Evolutionary conservation across 1,140 invertebrate species (phyloP), one percentile per base, ranked within the genome.

Genomic region (Latrodectus geometricus): DNA sequence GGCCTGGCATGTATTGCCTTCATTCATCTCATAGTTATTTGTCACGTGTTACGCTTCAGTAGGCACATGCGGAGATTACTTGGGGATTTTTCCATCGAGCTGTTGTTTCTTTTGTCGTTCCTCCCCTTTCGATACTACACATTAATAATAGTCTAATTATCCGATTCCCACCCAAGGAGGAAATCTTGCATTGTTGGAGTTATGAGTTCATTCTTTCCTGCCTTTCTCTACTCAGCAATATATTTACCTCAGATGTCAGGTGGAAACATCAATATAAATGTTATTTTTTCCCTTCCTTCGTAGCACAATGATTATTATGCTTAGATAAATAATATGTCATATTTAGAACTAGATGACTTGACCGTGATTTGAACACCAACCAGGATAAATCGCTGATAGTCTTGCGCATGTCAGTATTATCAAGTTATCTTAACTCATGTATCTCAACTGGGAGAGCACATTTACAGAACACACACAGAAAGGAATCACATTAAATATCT

Each of bases 111-210:
- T 61, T 76, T 35, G 21, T 8, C 70, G 52, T 50, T n/a, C 35
- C 50, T 21, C 66, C 79, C 20, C 79, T 81, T 81, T 81, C 69
- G 79, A 70, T 81, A 72, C 68, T 81, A 72, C 79, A 81, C 79
- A 81, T 81, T 81, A 81, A 81, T 81, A 81, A 81, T 81, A 50
- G 79, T 70, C 68, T 72, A 81, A 81, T 81, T 69, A 81, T 81
- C 72, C 61, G 77, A 79, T 79, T 79, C 77, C 49, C 66, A 79
- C 61, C 65, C 77, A 14, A 14, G 48, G 23, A 11, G 76, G 50
- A 35, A 35, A 35, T 69, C 79, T 56, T 50, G 48, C 79, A 81
- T 72, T 81, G 68, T 81, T 81, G 49, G 52, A 23, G 35, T 21
- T 17, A 66, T 23, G 76, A 11, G 17, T 78, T 70, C 69, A 81